Evolutionary conservation across 1,140 invertebrate species (phyloP).

Genomic region (Heliothis virescens): DNA sequence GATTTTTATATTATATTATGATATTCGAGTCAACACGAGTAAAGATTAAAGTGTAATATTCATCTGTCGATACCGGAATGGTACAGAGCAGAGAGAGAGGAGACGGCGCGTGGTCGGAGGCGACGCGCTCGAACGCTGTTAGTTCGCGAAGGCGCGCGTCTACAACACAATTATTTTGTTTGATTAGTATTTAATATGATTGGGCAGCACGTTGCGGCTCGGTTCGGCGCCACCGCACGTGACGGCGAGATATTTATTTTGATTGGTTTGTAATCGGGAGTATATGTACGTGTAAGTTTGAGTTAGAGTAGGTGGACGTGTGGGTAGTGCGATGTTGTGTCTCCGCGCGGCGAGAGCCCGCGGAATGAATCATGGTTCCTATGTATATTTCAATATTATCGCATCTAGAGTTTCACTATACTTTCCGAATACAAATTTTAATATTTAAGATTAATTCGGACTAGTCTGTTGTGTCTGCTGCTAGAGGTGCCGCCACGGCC

Average conservation of each 20-base stretch:
- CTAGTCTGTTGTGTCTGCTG: slow-evolving; percentile 84
- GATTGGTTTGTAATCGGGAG: slow-evolving; percentile 73
- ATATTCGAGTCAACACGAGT: slow-evolving; percentile 28
- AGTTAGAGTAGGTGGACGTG: slow-evolving; percentile 79
- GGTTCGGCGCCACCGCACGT: slow-evolving; percentile 70
- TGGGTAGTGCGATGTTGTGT: slow-evolving; percentile 84
- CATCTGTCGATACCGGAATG: background rate
- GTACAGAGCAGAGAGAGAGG: background rate
- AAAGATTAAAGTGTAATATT: slow-evolving; percentile 41
- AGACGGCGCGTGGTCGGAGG: slow-evolving; percentile 39
- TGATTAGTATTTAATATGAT: slow-evolving; percentile 75
- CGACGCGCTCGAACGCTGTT: slow-evolving; percentile 59
- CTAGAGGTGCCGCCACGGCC: slow-evolving; percentile 79
- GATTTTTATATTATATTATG: slow-evolving; percentile 37
- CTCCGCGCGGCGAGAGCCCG: slow-evolving; percentile 78
- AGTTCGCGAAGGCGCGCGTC: slow-evolving; percentile 81
- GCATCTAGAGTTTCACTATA: slow-evolving; percentile 86
- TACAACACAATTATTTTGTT: slow-evolving; percentile 83
- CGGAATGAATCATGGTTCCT: slow-evolving; percentile 86
- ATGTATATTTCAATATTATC: slow-evolving; percentile 87
- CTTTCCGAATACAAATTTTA: slow-evolving; percentile 86
- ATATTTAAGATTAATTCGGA: slow-evolving; percentile 86
- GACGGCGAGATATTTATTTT: slow-evolving; percentile 71
- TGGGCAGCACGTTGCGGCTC: slow-evolving; percentile 68
- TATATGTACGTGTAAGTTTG: slow-evolving; percentile 73